phyloP scores from a whole-genome alignment of 2,888 invertebrate genomes.

The Stictocephala bisonia region DNA sequence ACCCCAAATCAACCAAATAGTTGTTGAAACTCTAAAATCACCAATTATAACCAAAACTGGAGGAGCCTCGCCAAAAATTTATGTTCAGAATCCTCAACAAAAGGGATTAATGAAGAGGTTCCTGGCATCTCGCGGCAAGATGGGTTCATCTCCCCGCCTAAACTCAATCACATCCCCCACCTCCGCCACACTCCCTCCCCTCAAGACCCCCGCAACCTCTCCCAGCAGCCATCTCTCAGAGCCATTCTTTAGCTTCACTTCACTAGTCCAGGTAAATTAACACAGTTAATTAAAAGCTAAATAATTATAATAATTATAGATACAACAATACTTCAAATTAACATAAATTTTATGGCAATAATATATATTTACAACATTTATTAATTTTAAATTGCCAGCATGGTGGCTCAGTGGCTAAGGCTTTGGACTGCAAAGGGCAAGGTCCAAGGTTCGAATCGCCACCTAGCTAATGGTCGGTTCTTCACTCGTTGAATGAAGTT shows the following conservation, averaged over 20 bases:
- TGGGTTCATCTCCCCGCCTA: slow-evolving; percentile 37
- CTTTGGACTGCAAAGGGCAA: too few relatives aligned
- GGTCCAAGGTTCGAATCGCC: too few relatives aligned
- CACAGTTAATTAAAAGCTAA: too few relatives aligned
- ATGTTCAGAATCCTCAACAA: slow-evolving; percentile 74
- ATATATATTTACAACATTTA: too few relatives aligned
- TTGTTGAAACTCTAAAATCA: not conserved
- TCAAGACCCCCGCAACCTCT: slow-evolving; percentile 12
- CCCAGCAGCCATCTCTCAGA: slow-evolving; percentile 15
- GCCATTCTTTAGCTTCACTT: slow-evolving; percentile 21
- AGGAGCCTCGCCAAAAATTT: slow-evolving; percentile 60
- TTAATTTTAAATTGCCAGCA: too few relatives aligned
- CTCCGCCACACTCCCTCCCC: not conserved
- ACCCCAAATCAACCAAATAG: not conserved
- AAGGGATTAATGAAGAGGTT: slow-evolving; percentile 89
- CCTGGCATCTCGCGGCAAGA: slow-evolving; percentile 81
- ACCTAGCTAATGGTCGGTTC: too few relatives aligned
- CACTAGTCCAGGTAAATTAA: not conserved
- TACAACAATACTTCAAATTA: too few relatives aligned
- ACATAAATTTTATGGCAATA: too few relatives aligned
- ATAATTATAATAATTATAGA: too few relatives aligned
- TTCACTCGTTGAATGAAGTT: too few relatives aligned
- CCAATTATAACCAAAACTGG: not conserved
- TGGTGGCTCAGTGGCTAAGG: too few relatives aligned
- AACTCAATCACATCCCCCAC: slow-evolving; percentile 3